A percentile compares a stretch with the other conserved stretches of the same genome.
Conservation (phyloP, 2,113 vertebrate species). For the Corynorhinus townsendii region DNA sequence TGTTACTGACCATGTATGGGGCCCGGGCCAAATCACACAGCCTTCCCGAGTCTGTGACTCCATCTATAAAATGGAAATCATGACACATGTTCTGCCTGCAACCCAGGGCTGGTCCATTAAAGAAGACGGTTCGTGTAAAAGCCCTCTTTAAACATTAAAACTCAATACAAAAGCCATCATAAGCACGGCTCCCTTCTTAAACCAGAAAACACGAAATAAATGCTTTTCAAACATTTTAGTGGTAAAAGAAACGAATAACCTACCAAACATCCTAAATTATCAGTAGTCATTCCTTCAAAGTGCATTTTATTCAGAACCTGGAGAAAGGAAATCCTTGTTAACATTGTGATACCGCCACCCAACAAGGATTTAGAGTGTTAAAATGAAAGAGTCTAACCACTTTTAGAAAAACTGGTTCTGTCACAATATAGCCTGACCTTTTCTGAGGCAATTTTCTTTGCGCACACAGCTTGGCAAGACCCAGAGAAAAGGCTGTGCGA, state of each 20-base stretch:
- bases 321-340: background rate
- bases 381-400: background rate
- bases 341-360: background rate
- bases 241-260: background rate
- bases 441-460: background rate
- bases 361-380: background rate
- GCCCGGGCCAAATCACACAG: background rate
- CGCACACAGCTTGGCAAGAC: background rate
- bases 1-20: background rate
- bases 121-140: background rate
- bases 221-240: background rate
- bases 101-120: background rate
- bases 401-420: background rate
- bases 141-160: background rate
- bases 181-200: background rate
- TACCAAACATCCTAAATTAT: background rate
- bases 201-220: background rate
- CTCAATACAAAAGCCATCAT: background rate
- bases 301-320: background rate
- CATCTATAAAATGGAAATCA: background rate
- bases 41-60: background rate
- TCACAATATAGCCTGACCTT: conserved; percentile 28
- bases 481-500: conserved; percentile 19
- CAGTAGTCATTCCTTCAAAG: background rate
- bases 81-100: background rate